Conservation (phyloP, 2,797 vertebrate species). For the Valencia hispanica region DNA sequence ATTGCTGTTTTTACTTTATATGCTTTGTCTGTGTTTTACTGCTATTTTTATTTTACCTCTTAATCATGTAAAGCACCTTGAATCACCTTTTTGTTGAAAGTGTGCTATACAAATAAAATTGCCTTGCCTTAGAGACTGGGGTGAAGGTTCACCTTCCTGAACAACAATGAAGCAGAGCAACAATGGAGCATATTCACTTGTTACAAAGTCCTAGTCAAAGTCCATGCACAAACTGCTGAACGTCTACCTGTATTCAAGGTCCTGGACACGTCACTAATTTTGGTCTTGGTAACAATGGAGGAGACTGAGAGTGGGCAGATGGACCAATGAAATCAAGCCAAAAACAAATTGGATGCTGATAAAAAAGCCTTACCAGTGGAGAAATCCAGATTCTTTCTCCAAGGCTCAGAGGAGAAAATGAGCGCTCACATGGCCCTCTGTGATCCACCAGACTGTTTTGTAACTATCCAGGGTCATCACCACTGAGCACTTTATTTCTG, state of each 20-base stretch:
- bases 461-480: constrained; percentile 54
- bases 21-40: too few species aligned
- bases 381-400: background rate
- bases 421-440: constrained; percentile 26
- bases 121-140: too few species aligned
- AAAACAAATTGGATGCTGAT: constrained; percentile 31
- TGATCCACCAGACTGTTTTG: constrained; percentile 61
- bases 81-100: too few species aligned
- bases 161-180: too few species aligned
- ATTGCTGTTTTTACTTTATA: too few species aligned
- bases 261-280: too few species aligned
- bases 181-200: too few species aligned
- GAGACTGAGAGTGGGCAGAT: constrained; percentile 28
- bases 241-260: constrained; percentile 50
- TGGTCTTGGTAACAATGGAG: constrained; percentile 53
- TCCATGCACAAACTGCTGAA: background rate
- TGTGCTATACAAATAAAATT: too few species aligned
- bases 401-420: constrained; percentile 21
- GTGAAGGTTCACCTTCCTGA: too few species aligned
- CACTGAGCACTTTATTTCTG: constrained; percentile 68
- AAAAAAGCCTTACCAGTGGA: constrained; percentile 22
- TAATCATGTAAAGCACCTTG: too few species aligned
- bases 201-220: too few species aligned
- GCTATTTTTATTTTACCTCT: too few species aligned
- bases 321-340: constrained; percentile 32